Evolutionary conservation across 2,888 invertebrate species (phyloP), one percentile per base, ranked within the genome.

Genomic region (Eumerus sabulonum): DNA sequence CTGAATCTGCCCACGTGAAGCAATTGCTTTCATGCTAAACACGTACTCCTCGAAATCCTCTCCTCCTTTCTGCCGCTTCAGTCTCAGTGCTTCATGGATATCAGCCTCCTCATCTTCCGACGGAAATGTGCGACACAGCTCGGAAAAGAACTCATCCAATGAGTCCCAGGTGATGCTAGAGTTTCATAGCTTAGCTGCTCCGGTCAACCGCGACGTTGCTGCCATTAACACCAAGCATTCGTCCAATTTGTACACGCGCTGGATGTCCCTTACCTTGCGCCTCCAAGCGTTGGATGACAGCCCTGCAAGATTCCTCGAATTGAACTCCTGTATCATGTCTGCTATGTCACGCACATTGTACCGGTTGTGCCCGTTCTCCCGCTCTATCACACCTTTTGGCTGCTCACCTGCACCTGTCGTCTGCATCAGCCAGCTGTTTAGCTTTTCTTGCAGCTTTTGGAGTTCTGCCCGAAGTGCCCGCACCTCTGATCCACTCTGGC

Each of bases 1-100:
- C 13, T 59, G 44, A 19, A 59, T 12, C 7, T 11, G 12, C 17
- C 47, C 45, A 14, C 59, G 45, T 27, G 45, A 16, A 3, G 35
- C 59, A 47, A 59, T 59, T 13, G 36, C 44, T 35, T 59, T 59
- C 45, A 47, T 59, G 5, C 19, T 14, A 47, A 59, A 59, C 17
- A 47, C 12, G 12, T 47, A 45, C 27, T 59, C 45, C 13, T 59
- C 48, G 35, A 36, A 17, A 36, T 48, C 60, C 38, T 48, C 60
- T 13, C 45, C n/a, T 1, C 1, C 19, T 36, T 17, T 47, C 48
- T 38, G 13, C 3, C 18, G 48, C 16, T 45, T 47, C 7, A 45
- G n/a, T 3, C n/a, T 1, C 35, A 48, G 48, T 38, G 45, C 47
- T 5, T 60, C 48, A 36, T 60, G 60, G 9, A 60, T 48, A 45